Conservation (phyloP, 2,888 invertebrate species). For the Drosophila maculinotata region DNA sequence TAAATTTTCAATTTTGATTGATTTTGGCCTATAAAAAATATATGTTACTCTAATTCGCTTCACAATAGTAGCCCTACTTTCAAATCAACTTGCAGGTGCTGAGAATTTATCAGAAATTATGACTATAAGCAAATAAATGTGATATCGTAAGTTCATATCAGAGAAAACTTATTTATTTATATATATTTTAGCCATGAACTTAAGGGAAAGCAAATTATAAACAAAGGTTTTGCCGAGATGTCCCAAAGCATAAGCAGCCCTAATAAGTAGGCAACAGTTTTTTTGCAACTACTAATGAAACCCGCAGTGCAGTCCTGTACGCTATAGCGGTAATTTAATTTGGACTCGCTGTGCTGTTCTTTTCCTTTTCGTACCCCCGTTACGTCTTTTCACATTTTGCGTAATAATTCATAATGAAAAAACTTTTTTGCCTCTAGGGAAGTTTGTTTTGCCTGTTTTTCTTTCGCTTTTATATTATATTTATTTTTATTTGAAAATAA, state of each 20-base stretch:
- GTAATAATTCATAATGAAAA: conserved; percentile 81
- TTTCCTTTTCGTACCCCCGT: neutral
- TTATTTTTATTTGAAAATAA: conserved; percentile 72
- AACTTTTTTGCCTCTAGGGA: conserved; percentile 58
- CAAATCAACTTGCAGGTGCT: neutral
- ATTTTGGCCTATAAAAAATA: neutral
- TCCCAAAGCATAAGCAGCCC: neutral
- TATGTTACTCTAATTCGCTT: neutral
- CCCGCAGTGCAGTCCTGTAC: conserved; percentile 56
- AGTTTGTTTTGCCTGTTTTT: conserved; percentile 32
- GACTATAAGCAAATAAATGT: neutral
- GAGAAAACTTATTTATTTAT: too few species aligned
- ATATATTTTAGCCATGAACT: too few species aligned
- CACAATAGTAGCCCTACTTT: neutral
- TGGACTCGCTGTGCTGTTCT: conserved; percentile 17
- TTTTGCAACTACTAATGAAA: conserved; percentile 43
- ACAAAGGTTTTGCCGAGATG: too few species aligned
- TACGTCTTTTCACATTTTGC: conserved; percentile 33
- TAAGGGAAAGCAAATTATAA: too few species aligned
- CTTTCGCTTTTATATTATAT: conserved; percentile 42
- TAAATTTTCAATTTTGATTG: neutral
- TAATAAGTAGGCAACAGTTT: conserved; percentile 48
- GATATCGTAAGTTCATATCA: too few species aligned
- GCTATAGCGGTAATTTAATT: conserved; percentile 53
- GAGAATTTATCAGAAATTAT: neutral